These are phyloP conservation scores for Mus caroli DNA, from an alignment of 2,797 vertebrate genomes.

Conservation along the genomic window DNA sequence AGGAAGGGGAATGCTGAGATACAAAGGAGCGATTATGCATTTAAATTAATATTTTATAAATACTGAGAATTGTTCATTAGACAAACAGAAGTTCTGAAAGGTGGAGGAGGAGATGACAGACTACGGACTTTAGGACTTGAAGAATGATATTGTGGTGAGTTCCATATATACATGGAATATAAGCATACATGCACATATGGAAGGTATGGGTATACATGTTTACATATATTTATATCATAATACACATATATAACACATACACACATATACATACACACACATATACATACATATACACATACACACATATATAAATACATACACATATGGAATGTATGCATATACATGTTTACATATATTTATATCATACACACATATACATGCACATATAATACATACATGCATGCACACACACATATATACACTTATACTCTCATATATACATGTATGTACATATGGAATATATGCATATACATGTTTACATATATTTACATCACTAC, in stretches of 20 bases:
- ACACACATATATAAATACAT: neutral
- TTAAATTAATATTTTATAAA: conserved; percentile 5
- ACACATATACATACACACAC: neutral
- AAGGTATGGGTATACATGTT: neutral
- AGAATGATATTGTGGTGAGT: neutral
- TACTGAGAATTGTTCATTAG: neutral
- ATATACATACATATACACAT: neutral
- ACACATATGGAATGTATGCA: neutral
- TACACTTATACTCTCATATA: no score
- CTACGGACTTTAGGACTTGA: neutral
- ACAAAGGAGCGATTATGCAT: neutral
- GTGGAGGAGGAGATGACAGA: neutral
- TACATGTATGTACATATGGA: no score
- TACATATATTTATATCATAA: no score
- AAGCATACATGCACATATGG: neutral
- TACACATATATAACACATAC: no score
- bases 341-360: neutral
- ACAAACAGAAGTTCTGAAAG: neutral
- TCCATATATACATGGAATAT: neutral
- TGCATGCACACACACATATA: neutral
- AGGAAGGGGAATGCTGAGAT: neutral
- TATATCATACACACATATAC: neutral
- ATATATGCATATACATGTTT: no score
- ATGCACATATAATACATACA: neutral
- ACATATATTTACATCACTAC: no score